Percentiles rank a stretch among this genome's conserved stretches.
Evolutionary conservation across 2,888 invertebrate species (phyloP).

Genomic region (Caenorhabditis wallacei): DNA sequence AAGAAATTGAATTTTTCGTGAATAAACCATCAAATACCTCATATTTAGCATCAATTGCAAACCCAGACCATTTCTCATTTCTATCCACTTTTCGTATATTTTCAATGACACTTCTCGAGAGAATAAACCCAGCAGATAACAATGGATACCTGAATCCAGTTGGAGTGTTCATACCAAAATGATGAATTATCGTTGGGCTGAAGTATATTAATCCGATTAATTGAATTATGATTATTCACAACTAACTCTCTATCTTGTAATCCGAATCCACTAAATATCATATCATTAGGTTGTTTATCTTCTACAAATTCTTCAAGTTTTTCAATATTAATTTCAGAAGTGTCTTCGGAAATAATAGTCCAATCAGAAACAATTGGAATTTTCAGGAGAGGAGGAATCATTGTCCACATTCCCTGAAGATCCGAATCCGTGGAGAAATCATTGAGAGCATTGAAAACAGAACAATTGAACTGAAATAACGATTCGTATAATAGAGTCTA

Average conservation of each 20-base stretch:
- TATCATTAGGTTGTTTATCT: neutral
- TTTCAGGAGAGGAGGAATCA: slow-evolving; percentile 43
- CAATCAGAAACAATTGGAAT: slow-evolving; percentile 28
- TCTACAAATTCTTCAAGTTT: slow-evolving; percentile 8
- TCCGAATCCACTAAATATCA: slow-evolving; percentile 68
- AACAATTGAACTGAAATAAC: slow-evolving; percentile 29
- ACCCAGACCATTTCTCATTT: slow-evolving; percentile 83
- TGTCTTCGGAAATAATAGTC: slow-evolving; percentile 47
- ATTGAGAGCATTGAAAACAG: slow-evolving; percentile 48
- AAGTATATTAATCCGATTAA: slow-evolving; percentile 74
- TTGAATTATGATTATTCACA: neutral
- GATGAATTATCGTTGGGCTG: slow-evolving; percentile 93
- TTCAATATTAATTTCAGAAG: slow-evolving; percentile 36
- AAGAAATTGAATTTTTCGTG: neutral
- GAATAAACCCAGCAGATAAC: slow-evolving; percentile 45
- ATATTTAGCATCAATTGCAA: slow-evolving; percentile 90
- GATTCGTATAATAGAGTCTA: neutral
- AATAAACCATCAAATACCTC: slow-evolving; percentile 83
- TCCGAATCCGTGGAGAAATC: slow-evolving; percentile 1
- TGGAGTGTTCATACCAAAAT: slow-evolving; percentile 87
- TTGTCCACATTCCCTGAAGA: slow-evolving; percentile 57
- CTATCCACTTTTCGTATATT: slow-evolving; percentile 1
- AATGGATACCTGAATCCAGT: slow-evolving; percentile 52
- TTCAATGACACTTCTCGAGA: slow-evolving; percentile 31
- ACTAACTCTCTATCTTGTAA: slow-evolving; percentile 85